Conservation (phyloP, 2,888 invertebrate species). For the Deroplatys truncata region DNA sequence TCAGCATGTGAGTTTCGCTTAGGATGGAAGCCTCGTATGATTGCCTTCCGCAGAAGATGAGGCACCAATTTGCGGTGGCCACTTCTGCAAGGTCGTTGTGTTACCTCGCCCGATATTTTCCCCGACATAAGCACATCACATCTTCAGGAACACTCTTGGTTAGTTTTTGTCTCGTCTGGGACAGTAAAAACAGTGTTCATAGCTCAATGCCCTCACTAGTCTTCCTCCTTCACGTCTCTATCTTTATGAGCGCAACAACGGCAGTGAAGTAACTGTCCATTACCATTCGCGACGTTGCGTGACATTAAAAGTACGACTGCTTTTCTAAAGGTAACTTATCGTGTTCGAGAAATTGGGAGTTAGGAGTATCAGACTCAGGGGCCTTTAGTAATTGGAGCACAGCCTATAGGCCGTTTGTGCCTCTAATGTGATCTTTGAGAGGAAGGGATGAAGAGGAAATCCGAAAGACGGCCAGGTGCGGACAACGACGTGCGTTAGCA, state of each 20-base stretch:
- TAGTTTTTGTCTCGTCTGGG: not conserved
- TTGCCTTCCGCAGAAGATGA: not conserved
- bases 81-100: not conserved
- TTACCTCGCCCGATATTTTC: not conserved
- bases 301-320: too few relatives aligned
- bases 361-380: too few relatives aligned
- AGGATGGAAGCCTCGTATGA: not conserved
- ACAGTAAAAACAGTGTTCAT: not conserved
- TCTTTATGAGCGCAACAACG: too few relatives aligned
- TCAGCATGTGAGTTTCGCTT: not conserved
- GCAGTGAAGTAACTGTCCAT: not conserved
- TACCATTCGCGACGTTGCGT: not conserved
- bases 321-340: too few relatives aligned
- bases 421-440: too few relatives aligned
- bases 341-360: too few relatives aligned
- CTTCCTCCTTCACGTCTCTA: not conserved
- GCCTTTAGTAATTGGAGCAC: too few relatives aligned
- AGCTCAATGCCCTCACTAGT: not conserved
- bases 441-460: too few relatives aligned
- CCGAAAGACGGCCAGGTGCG: too few relatives aligned
- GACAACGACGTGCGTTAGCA: too few relatives aligned
- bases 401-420: too few relatives aligned
- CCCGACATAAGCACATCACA: not conserved
- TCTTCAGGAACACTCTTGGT: not conserved
- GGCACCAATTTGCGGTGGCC: too few relatives aligned